phyloP scores from a whole-genome alignment of 92 coral and sea anemone genomes.

The Epizoanthus scotinus region DNA sequence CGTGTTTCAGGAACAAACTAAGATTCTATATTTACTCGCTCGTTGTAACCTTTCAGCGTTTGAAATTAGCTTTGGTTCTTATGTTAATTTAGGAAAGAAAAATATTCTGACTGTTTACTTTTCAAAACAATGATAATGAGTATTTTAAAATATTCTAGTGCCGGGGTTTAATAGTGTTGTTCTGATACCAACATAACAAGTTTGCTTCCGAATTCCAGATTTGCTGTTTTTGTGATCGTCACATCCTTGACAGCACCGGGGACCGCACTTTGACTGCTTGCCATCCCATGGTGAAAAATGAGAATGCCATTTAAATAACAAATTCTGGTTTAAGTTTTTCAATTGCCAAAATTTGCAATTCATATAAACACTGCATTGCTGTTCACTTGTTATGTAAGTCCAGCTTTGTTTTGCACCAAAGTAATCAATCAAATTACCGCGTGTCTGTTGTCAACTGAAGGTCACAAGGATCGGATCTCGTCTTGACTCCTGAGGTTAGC shows the following conservation, averaged over 20 bases:
- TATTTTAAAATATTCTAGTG: background rate
- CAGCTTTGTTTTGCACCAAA: constrained; percentile 2
- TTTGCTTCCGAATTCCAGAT: background rate
- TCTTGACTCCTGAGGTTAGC: constrained; percentile 26
- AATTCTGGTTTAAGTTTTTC: background rate
- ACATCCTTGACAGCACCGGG: background rate
- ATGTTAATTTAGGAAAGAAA: background rate
- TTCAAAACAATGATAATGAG: constrained; percentile 13
- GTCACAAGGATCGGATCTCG: constrained; percentile 28
- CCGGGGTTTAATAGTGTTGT: background rate
- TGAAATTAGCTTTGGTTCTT: background rate
- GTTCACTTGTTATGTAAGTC: constrained; percentile 11
- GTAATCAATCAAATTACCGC: constrained; percentile 18
- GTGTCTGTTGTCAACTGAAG: constrained; percentile 7
- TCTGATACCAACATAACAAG: constrained; percentile 1
- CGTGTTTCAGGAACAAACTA: background rate
- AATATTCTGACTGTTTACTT: constrained; percentile 27
- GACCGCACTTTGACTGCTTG: background rate
- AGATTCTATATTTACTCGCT: background rate
- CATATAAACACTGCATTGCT: constrained; percentile 8
- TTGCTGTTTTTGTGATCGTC: background rate
- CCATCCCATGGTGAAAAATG: background rate
- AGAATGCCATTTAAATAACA: background rate
- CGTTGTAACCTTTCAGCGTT: background rate
- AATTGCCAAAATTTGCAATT: background rate